Base-by-base conservation (phyloP, 2,888 invertebrate species). In the Neoaliturus tenellus region DNA sequence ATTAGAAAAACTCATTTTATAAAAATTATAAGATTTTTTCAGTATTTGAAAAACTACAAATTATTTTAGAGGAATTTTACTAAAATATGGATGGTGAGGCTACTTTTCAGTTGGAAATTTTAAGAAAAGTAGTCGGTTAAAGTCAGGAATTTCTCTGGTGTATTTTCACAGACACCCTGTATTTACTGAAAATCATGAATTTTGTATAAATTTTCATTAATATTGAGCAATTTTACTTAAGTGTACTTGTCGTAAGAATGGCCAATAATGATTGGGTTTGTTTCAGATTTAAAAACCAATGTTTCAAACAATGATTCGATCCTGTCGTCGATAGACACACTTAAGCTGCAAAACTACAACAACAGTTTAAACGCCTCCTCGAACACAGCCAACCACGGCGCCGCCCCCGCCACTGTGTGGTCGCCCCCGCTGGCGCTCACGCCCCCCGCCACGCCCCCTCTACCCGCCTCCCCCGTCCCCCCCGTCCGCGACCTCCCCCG, bases 401-500 rank as follows among this genome's bases (percentile, higher is more conserved):
- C 25, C 3, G 17, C 44, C 41, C 35, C 55, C 31, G 44, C 39
- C 17, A 41, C 23, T 39, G 71, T 33, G 51, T 82, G 75, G 80
- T 48, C 67, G n/a, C 67, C 78, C 35, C 69, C 82, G n/a, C 28
- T 41, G 4, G 71, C 83, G 35, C 84, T 89, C 39, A 88, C 90
- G 75, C 88, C 87, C 85, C 88, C 89, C 14, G 88, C 90, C 73
- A 87, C 87, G 85, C 88, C 84, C 14, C 85, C 86, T n/a, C 58
- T 85, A n/a, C 75, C 85, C 1, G 80, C 86, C 55, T 48, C 86
- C 81, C 23, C 84, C 55, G 20, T 84, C 82, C 48, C 87, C 71
- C 44, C 85, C 41, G 62, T 88, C 82, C 58, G 87, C 17, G 89
- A 89, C 83, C 92, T 96, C 89, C 96, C 96, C 33, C 95, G 95